Evolutionary conservation across 1,140 invertebrate species (phyloP).

Genomic region (Anastrepha ludens): DNA sequence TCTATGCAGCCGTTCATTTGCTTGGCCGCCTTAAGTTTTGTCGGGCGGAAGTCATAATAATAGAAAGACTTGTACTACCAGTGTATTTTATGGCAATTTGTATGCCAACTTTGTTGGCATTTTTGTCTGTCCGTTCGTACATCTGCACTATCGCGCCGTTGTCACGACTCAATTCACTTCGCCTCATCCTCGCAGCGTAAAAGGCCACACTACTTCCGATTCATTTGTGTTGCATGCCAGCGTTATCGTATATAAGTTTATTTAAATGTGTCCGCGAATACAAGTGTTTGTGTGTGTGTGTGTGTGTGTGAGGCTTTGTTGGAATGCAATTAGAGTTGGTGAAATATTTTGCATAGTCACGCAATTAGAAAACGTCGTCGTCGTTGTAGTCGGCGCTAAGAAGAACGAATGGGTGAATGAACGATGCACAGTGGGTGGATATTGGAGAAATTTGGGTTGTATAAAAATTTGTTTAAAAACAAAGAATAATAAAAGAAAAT

Average conservation of each 20-base stretch:
- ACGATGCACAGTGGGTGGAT: neutral
- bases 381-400: neutral
- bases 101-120: slow-evolving; percentile 51
- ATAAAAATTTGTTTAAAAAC: neutral
- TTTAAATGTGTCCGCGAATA: neutral
- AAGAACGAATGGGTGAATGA: slow-evolving; percentile 28
- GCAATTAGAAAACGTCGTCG: slow-evolving; percentile 40
- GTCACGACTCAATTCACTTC: neutral
- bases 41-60: neutral
- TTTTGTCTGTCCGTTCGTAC: slow-evolving; percentile 37
- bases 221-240: slow-evolving; percentile 37
- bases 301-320: slow-evolving; percentile 21
- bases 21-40: neutral
- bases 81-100: slow-evolving; percentile 36
- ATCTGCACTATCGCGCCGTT: neutral
- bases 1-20: neutral
- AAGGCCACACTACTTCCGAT: neutral
- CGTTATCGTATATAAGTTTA: slow-evolving; percentile 11
- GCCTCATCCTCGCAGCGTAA: no score
- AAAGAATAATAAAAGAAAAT: no score
- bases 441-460: neutral
- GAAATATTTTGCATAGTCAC: slow-evolving; percentile 53
- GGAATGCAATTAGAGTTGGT: slow-evolving; percentile 50
- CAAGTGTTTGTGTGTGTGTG: neutral
- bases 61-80: slow-evolving; percentile 14